Evolutionary conservation across 2,797 vertebrate species (phyloP).

Genomic region (Tapirus indicus): DNA sequence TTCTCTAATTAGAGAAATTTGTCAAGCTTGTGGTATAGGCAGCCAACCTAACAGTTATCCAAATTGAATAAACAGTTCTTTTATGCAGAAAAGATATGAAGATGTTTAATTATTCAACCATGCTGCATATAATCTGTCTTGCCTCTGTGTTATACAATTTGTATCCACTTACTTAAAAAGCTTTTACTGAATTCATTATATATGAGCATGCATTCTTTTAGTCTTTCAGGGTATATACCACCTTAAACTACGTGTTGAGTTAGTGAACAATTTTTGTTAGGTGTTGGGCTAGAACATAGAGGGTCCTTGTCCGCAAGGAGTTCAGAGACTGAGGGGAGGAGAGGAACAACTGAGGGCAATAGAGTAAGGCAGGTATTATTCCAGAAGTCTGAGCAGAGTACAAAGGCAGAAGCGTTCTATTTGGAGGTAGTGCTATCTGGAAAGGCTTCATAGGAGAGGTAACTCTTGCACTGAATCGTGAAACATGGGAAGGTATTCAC

Average conservation of each 20-base stretch:
- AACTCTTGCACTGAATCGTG: not conserved
- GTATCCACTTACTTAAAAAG: not conserved
- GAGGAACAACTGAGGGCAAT: not conserved
- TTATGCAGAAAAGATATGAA: conserved; percentile 25
- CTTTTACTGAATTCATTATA: not conserved
- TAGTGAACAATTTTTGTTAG: not conserved
- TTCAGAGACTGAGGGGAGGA: not conserved
- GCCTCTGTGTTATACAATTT: not conserved
- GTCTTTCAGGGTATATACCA: not conserved
- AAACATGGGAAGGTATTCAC: not conserved
- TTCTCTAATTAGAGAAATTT: conserved; percentile 28
- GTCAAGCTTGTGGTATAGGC: conserved; percentile 8
- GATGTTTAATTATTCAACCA: not conserved
- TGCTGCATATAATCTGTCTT: not conserved
- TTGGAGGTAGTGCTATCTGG: not conserved
- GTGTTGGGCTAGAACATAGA: not conserved
- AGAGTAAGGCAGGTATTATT: not conserved
- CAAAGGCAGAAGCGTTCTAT: not conserved
- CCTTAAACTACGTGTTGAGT: not conserved
- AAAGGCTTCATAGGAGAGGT: not conserved
- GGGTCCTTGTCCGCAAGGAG: not conserved
- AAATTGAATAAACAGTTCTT: not conserved
- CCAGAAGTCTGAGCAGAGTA: not conserved
- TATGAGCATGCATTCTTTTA: not conserved
- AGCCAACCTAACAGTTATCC: not conserved